Evolutionary conservation across 1,140 invertebrate species (phyloP).

Genomic region (Drosophila grimshawi): DNA sequence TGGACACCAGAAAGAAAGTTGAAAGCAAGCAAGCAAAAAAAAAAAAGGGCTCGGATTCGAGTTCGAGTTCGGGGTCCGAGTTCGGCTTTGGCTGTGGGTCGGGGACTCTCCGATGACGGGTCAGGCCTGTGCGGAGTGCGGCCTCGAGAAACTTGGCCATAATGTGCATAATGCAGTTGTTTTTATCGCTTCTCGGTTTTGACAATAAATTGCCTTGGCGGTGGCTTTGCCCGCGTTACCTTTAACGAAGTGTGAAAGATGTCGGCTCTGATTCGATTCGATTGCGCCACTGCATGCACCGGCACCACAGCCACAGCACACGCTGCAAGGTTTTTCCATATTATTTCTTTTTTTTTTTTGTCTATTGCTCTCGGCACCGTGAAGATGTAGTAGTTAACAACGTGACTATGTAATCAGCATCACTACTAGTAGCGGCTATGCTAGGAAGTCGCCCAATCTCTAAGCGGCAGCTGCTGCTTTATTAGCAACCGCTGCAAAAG

Average conservation of each 20-base stretch:
- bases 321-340: constrained; percentile 57
- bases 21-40: constrained; percentile 35
- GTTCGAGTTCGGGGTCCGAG: background rate
- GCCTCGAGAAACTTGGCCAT: constrained; percentile 50
- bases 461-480: constrained; percentile 35
- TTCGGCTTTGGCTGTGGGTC: constrained; percentile 3
- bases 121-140: constrained; percentile 36
- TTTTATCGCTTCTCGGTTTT: constrained; percentile 73
- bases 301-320: constrained; percentile 55
- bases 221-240: constrained; percentile 61
- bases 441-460: constrained; percentile 62
- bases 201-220: constrained; percentile 75
- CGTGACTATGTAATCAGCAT: constrained; percentile 81
- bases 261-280: constrained; percentile 72
- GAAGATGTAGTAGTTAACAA: constrained; percentile 83
- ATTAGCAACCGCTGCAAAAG: constrained; percentile 26
- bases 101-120: constrained; percentile 25
- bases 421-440: constrained; percentile 34
- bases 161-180: constrained; percentile 76
- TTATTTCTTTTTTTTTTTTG: constrained; percentile 12
- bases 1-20: constrained; percentile 66
- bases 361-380: constrained; percentile 55
- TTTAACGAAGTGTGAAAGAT: constrained; percentile 82
- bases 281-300: constrained; percentile 68
- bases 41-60: constrained; percentile 38